Evolutionary conservation across 1,140 invertebrate genomes (phyloP).

Genomic region (Drosophila kikkawai): DNA sequence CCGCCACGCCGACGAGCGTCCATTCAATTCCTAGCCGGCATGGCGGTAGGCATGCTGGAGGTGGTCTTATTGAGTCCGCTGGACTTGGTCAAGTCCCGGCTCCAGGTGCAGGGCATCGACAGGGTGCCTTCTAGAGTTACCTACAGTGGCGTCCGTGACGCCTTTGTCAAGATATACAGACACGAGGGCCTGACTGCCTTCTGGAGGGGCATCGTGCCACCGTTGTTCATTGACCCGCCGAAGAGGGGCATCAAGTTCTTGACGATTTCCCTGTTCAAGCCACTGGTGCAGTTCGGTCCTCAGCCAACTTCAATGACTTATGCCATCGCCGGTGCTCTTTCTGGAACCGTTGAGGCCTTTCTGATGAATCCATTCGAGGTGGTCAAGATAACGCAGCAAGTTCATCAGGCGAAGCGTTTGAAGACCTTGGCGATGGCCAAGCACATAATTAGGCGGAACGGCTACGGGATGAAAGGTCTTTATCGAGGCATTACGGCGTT

Average conservation of each 20-base stretch:
- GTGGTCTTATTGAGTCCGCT: constrained; percentile 20
- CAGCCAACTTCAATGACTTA: constrained; percentile 91
- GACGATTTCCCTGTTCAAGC: constrained; percentile 95
- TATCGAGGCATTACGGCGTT: constrained; percentile 94
- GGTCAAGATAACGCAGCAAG: constrained; percentile 94
- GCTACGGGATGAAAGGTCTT: constrained; percentile 91
- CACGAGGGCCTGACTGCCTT: constrained; percentile 92
- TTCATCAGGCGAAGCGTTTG: constrained; percentile 88
- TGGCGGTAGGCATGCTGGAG: constrained; percentile 31
- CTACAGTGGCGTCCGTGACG: constrained; percentile 92
- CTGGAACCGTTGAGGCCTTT: constrained; percentile 94
- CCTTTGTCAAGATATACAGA: constrained; percentile 93
- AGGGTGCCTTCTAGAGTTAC: constrained; percentile 61
- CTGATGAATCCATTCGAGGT: constrained; percentile 97
- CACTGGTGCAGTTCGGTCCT: constrained; percentile 91
- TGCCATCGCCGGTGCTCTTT: constrained; percentile 92
- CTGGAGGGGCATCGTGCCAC: constrained; percentile 96
- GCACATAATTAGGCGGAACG: constrained; percentile 90
- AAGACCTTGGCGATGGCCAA: constrained; percentile 91
- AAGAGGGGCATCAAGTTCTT: constrained; percentile 96
- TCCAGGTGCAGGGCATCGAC: constrained; percentile 37
- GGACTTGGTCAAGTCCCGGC: constrained; percentile 56
- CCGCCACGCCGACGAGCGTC: background rate
- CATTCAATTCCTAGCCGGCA: constrained; percentile 12
- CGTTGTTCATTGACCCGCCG: constrained; percentile 95